Percentiles rank a stretch among this genome's conserved stretches.
Evolutionary conservation across 2,113 vertebrate genomes (phyloP).

Genomic region (Felis catus): DNA sequence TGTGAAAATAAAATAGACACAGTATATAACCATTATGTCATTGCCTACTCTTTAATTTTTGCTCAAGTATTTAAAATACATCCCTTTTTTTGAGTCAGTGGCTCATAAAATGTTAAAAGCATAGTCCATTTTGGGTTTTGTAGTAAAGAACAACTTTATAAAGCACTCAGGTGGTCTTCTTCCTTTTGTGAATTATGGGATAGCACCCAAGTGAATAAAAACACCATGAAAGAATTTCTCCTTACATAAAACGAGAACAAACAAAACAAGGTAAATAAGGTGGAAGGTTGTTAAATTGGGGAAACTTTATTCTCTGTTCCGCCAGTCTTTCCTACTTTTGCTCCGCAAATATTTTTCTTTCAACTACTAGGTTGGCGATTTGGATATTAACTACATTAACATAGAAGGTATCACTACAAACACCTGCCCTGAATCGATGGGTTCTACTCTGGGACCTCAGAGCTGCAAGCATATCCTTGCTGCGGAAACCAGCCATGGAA

Average conservation of each 20-base stretch:
- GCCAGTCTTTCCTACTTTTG: neutral
- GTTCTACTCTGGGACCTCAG: slow-evolving; percentile 50
- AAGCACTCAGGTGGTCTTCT: neutral
- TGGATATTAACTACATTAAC: slow-evolving; percentile 73
- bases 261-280: neutral
- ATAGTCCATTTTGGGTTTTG: neutral
- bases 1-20: neutral
- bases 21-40: neutral
- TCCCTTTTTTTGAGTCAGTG: neutral
- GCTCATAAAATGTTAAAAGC: slow-evolving; percentile 37
- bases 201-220: neutral
- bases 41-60: neutral
- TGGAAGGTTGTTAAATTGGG: neutral
- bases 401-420: slow-evolving; percentile 79
- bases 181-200: slow-evolving; percentile 1
- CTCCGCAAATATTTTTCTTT: slow-evolving; percentile 45
- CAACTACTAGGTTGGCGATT: slow-evolving; percentile 82
- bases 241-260: neutral
- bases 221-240: neutral
- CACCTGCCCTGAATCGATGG: slow-evolving; percentile 78
- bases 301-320: neutral
- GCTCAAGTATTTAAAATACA: neutral
- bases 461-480: slow-evolving; percentile 52
- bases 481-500: slow-evolving; percentile 39
- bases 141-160: neutral